Evolutionary conservation across 2,797 vertebrate species (phyloP).

Genomic region (Pampus argenteus): DNA sequence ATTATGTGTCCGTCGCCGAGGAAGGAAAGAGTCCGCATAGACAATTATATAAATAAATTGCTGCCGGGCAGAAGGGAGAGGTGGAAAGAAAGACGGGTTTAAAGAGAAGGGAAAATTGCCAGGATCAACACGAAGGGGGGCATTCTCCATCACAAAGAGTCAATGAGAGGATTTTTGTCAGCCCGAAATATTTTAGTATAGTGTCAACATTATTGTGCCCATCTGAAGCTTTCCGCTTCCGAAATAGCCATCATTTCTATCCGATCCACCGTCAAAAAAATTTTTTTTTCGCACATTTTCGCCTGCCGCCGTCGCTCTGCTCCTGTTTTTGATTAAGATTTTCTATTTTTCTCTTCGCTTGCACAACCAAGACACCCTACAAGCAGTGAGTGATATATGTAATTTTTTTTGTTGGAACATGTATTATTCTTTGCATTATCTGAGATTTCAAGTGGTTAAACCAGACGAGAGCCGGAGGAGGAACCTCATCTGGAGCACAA

Average conservation of each 20-base stretch:
- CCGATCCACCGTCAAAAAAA: slow-evolving; percentile 46
- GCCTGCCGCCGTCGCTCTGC: slow-evolving; percentile 49
- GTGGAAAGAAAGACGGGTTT: slow-evolving; percentile 81
- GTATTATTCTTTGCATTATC: slow-evolving; percentile 30
- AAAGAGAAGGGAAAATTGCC: slow-evolving; percentile 77
- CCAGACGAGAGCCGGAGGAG: slow-evolving; percentile 40
- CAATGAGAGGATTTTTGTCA: slow-evolving; percentile 79
- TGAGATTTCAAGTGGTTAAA: slow-evolving; percentile 60
- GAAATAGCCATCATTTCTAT: slow-evolving; percentile 72
- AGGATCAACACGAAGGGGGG: slow-evolving; percentile 84
- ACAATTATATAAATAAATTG: slow-evolving; percentile 83
- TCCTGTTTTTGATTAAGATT: slow-evolving; percentile 29
- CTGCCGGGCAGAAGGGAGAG: slow-evolving; percentile 80
- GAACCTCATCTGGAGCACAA: slow-evolving; percentile 56
- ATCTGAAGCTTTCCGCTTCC: slow-evolving; percentile 72
- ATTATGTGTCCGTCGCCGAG: slow-evolving; percentile 78
- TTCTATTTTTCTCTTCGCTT: slow-evolving; percentile 29
- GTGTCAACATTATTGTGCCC: slow-evolving; percentile 72
- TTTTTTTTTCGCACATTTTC: slow-evolving; percentile 68
- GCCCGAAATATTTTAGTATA: slow-evolving; percentile 74
- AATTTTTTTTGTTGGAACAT: slow-evolving; percentile 24
- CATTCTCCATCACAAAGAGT: slow-evolving; percentile 86
- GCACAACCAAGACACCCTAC: slow-evolving; percentile 40
- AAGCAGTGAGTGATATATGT: slow-evolving; percentile 46
- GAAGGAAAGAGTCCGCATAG: slow-evolving; percentile 80